Conservation (phyloP, 2,113 vertebrate genomes). For the Xiphophorus couchianus region DNA sequence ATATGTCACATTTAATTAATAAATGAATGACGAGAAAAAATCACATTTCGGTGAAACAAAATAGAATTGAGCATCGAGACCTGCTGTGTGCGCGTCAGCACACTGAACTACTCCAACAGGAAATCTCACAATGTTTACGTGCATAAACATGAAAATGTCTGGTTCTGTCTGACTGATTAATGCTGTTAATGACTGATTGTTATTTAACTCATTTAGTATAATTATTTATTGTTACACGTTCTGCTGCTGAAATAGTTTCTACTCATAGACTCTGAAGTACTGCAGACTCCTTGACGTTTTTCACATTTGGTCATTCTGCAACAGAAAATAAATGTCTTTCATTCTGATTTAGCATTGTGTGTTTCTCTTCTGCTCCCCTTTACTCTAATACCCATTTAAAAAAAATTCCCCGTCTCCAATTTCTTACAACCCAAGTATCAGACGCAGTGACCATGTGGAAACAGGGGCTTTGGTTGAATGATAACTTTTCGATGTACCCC, state of each 20-base stretch:
- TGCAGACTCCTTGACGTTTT: background rate
- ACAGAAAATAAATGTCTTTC: background rate
- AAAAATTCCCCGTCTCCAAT: too few relatives aligned
- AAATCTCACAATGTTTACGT: background rate
- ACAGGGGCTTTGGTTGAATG: background rate
- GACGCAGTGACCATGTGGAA: background rate
- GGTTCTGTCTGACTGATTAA: conserved; percentile 13
- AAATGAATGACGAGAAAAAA: too few relatives aligned
- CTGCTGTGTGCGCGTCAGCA: too few relatives aligned
- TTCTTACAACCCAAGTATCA: background rate
- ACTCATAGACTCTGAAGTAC: background rate
- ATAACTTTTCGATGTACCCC: background rate
- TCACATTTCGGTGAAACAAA: too few relatives aligned
- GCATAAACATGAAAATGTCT: conserved; percentile 22
- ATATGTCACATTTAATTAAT: too few relatives aligned
- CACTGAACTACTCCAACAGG: background rate
- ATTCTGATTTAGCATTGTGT: background rate
- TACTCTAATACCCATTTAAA: too few relatives aligned
- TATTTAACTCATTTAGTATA: conserved; percentile 28
- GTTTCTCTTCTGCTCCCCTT: too few relatives aligned
- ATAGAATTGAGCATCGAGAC: too few relatives aligned
- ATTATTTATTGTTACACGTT: conserved; percentile 14
- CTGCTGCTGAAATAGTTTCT: too few relatives aligned
- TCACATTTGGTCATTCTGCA: background rate
- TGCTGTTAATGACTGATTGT: conserved; percentile 53